A percentile compares a stretch with the other conserved stretches of the same genome.
Conservation (phyloP, 2,888 invertebrate genomes). For the Eristalis arbustorum region DNA sequence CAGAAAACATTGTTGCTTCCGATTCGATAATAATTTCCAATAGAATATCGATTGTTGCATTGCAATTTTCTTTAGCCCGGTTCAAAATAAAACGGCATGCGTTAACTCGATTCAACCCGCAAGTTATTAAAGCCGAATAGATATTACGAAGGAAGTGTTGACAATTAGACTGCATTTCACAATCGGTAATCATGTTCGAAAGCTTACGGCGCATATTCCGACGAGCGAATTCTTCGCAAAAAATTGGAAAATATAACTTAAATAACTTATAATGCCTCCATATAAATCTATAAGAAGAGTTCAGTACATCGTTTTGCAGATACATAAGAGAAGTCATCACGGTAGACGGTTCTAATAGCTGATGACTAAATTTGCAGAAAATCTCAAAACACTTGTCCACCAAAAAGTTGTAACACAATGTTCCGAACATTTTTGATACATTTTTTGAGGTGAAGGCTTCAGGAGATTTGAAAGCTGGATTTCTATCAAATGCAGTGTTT, state of each 20-base stretch:
- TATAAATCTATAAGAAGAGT: slow-evolving; percentile 47
- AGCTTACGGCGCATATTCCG: slow-evolving; percentile 71
- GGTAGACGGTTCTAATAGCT: slow-evolving; percentile 21
- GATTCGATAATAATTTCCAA: slow-evolving; percentile 72
- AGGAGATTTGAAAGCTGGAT: not conserved
- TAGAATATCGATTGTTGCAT: slow-evolving; percentile 65
- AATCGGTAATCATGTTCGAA: slow-evolving; percentile 71
- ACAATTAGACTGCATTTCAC: slow-evolving; percentile 71
- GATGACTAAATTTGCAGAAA: slow-evolving; percentile 49
- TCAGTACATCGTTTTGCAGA: slow-evolving; percentile 28
- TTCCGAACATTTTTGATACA: slow-evolving; percentile 49
- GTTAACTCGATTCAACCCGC: slow-evolving; percentile 41
- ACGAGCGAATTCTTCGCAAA: slow-evolving; percentile 69
- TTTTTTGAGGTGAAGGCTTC: slow-evolving; percentile 4
- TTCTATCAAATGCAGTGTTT: not conserved
- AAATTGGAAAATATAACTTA: slow-evolving; percentile 53
- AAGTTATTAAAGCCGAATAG: slow-evolving; percentile 2
- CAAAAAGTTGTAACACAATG: slow-evolving; percentile 44
- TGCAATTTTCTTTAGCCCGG: slow-evolving; percentile 22
- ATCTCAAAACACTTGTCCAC: slow-evolving; percentile 32
- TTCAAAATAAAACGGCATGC: slow-evolving; percentile 57
- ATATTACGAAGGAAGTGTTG: slow-evolving; percentile 48
- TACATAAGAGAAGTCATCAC: slow-evolving; percentile 22
- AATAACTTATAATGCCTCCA: slow-evolving; percentile 56
- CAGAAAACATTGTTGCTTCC: slow-evolving; percentile 71